Evolutionary conservation across 2,113 vertebrate genomes (phyloP).

Genomic region (Neotragus pygmaeus): DNA sequence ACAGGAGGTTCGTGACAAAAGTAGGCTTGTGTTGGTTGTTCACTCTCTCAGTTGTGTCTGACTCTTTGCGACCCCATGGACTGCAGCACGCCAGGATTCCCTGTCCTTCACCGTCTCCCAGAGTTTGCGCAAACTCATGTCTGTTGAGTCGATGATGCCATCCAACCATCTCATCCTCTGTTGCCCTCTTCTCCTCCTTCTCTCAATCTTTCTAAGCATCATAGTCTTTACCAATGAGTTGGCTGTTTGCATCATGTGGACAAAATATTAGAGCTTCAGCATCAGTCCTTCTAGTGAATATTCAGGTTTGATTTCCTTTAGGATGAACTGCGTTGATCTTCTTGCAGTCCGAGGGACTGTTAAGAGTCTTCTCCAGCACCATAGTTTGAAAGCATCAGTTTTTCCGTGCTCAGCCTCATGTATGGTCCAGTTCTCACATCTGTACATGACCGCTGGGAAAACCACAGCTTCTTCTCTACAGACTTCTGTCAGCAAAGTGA

Average conservation of each 20-base stretch:
- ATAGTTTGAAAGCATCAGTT: not conserved
- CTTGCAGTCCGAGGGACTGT: not conserved
- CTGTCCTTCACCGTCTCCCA: not conserved
- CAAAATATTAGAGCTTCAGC: not conserved
- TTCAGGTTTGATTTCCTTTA: not conserved
- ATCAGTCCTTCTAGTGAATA: not conserved
- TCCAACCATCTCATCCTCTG: not conserved
- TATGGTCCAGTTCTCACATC: not conserved
- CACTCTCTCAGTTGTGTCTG: not conserved
- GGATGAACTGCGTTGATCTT: not conserved
- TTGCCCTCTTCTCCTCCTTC: not conserved
- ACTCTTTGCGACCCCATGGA: not conserved
- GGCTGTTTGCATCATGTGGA: not conserved
- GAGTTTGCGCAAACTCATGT: not conserved
- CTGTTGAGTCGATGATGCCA: not conserved
- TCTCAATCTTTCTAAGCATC: not conserved
- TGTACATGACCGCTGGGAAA: not conserved
- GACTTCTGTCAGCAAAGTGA: not conserved
- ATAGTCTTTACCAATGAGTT: not conserved
- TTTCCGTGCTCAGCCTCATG: rapidly evolving
- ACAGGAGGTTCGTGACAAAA: not conserved
- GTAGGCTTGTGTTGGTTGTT: not conserved
- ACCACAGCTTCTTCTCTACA: not conserved
- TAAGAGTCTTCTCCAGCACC: not conserved
- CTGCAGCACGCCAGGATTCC: not conserved